Evolutionary conservation across 2,797 vertebrate genomes (phyloP).

Genomic region (Xenops minutus): DNA sequence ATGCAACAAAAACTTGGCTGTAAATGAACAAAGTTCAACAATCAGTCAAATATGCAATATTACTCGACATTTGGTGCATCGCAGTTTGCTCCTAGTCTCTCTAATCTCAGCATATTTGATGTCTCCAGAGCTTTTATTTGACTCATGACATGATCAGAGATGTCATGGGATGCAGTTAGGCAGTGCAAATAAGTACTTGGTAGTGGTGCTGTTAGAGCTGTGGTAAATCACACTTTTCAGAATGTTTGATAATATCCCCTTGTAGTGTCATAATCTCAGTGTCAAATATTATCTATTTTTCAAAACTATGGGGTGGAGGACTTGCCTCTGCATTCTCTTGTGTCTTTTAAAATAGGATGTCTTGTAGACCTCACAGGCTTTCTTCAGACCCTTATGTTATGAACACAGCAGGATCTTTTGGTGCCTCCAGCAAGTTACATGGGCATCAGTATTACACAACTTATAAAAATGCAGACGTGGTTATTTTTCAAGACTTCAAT

Average conservation of each 20-base stretch:
- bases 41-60: not conserved
- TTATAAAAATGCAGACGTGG: not conserved
- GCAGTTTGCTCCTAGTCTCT: not conserved
- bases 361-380: not conserved
- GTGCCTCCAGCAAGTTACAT: not conserved
- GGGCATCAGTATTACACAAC: not conserved
- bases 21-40: slow-evolving; percentile 11
- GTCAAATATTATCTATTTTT: not conserved
- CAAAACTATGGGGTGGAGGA: not conserved
- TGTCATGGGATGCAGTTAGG: not conserved
- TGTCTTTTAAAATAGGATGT: not conserved
- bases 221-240: not conserved
- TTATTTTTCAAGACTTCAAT: not conserved
- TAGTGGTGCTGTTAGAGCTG: not conserved
- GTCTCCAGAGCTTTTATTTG: not conserved
- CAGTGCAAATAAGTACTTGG: not conserved
- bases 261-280: not conserved
- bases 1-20: not conserved
- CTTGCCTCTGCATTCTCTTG: not conserved
- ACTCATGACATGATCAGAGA: not conserved
- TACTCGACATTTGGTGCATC: not conserved
- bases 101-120: not conserved
- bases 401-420: not conserved
- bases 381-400: not conserved
- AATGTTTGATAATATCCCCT: not conserved